Evolutionary conservation across 1,140 invertebrate genomes (phyloP).

Genomic region (Parapsyche elsis): DNA sequence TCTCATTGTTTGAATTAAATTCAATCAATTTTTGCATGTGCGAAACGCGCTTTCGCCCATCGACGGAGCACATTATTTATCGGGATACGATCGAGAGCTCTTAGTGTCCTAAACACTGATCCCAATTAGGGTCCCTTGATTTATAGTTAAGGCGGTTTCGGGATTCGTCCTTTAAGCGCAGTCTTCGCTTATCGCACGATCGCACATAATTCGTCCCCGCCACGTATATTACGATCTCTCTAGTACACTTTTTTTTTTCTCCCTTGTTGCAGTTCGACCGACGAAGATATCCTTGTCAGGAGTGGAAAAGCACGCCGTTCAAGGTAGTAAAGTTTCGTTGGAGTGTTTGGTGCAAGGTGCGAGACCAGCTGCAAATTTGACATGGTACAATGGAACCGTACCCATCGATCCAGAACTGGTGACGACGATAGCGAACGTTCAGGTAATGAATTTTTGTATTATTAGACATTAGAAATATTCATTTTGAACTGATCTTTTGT

Average conservation of each 20-base stretch:
- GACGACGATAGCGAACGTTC: conserved; percentile 60
- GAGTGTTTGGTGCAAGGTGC: conserved; percentile 82
- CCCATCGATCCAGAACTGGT: conserved; percentile 67
- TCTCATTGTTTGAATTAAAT: too few relatives aligned
- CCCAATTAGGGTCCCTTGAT: conserved; percentile 33
- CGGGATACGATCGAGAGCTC: conserved; percentile 25
- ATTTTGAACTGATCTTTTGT: too few relatives aligned
- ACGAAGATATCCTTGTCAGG: conserved; percentile 78
- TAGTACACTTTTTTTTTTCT: neutral
- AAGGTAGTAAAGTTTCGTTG: conserved; percentile 81
- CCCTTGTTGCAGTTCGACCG: conserved; percentile 74
- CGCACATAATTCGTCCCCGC: neutral
- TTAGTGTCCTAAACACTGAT: conserved; percentile 30
- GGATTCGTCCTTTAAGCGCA: conserved; percentile 15
- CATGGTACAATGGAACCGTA: conserved; percentile 85
- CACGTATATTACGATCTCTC: neutral
- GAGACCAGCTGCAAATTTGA: conserved; percentile 81
- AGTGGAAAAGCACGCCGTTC: conserved; percentile 78
- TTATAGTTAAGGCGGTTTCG: conserved; percentile 28
- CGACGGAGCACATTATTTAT: neutral
- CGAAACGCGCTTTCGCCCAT: too few relatives aligned
- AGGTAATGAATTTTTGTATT: conserved; percentile 58
- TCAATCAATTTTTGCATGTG: neutral
- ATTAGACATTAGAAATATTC: too few relatives aligned
- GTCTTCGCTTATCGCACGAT: conserved; percentile 12